Evolutionary conservation across 2,797 vertebrate genomes (phyloP).

Genomic region (Aselliscus stoliczkanus): DNA sequence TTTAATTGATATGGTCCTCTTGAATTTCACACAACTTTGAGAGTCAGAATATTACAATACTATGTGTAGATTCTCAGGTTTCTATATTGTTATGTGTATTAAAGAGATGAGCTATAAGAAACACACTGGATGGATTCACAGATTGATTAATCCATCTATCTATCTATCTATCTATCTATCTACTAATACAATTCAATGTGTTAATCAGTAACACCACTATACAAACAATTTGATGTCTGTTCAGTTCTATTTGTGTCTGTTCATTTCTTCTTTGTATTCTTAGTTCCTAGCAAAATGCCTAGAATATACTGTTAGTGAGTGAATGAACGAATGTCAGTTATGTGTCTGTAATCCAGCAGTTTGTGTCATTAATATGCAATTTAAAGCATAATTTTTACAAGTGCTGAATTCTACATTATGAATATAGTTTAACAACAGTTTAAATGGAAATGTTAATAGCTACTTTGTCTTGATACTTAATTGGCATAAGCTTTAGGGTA

Average conservation of each 20-base stretch:
- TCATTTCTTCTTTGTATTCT: background rate
- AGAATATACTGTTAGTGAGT: background rate
- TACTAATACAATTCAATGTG: background rate
- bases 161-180: background rate
- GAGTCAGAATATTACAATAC: background rate
- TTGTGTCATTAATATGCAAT: background rate
- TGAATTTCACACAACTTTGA: background rate
- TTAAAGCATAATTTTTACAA: background rate
- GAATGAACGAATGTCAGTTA: background rate
- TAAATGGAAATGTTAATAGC: conserved; percentile 13
- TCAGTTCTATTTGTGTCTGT: background rate
- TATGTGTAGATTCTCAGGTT: background rate
- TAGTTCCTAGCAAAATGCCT: background rate
- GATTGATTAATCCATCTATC: background rate
- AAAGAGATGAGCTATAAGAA: background rate
- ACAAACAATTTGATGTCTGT: background rate
- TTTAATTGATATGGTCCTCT: background rate
- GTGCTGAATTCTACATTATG: background rate
- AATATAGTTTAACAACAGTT: background rate
- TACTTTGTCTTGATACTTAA: background rate
- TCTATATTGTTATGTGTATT: background rate
- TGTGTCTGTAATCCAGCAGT: background rate
- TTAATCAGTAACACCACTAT: background rate
- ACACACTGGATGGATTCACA: background rate
- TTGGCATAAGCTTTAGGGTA: background rate